Percentiles rank a stretch among this genome's conserved stretches.
These are phyloP conservation scores for Odocoileus hemionus DNA, from an alignment of 2,113 vertebrate species.

Conservation along the genomic window DNA sequence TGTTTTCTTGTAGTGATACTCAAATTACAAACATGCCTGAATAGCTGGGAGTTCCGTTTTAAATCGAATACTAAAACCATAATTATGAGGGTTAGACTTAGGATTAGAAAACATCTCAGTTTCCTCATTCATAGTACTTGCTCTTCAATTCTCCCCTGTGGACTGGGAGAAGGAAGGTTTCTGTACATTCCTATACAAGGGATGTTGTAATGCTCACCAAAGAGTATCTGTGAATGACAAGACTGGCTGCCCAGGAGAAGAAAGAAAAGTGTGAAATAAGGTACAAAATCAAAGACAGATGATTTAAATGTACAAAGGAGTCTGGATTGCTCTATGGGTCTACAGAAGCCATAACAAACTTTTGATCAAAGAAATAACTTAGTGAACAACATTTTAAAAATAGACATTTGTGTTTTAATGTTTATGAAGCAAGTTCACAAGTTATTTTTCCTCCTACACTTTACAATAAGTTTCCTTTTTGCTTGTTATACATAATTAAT, in stretches of 20 bases:
- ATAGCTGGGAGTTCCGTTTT: not conserved
- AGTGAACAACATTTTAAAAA: not conserved
- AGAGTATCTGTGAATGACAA: not conserved
- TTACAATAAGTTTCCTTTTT: conserved; percentile 1
- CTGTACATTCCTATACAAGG: not conserved
- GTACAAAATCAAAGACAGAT: not conserved
- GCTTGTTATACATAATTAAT: not conserved
- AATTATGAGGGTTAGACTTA: not conserved
- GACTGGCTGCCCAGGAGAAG: not conserved
- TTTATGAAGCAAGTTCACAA: not conserved
- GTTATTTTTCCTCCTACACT: not conserved
- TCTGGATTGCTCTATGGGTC: not conserved
- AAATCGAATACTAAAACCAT: not conserved
- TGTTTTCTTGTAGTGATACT: conserved; percentile 20
- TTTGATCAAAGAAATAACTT: not conserved
- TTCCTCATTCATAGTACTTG: not conserved
- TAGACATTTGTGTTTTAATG: not conserved
- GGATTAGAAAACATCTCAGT: not conserved
- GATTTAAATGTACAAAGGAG: not conserved
- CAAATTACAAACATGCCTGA: not conserved
- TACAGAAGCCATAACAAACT: not conserved
- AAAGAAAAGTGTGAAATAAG: not conserved
- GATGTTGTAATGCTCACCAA: not conserved
- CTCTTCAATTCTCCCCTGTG: not conserved
- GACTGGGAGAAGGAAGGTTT: not conserved